Conservation (phyloP, 2,888 invertebrate species). For the Epirrita christyi region DNA sequence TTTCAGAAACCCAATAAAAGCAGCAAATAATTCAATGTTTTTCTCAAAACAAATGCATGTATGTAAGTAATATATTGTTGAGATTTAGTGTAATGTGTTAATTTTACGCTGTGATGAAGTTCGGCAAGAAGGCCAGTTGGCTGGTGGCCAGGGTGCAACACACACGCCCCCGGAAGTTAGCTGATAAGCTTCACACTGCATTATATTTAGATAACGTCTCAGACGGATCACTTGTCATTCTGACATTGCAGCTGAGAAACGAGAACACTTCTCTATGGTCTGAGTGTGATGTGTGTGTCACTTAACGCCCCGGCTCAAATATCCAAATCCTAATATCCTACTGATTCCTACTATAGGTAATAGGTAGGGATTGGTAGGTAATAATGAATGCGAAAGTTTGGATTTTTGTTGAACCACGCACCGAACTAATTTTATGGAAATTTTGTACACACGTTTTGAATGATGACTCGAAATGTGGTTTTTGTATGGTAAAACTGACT, state of each 20-base stretch:
- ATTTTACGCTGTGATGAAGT: conserved; percentile 57
- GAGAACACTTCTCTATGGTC: too few species aligned
- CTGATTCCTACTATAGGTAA: too few species aligned
- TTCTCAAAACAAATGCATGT: conserved; percentile 56
- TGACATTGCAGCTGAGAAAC: conserved; percentile 28
- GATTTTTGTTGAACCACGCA: too few species aligned
- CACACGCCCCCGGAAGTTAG: conserved; percentile 67
- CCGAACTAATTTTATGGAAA: too few species aligned
- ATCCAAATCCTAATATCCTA: too few species aligned
- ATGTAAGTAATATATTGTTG: conserved; percentile 50
- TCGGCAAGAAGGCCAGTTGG: conserved; percentile 70
- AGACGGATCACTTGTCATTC: conserved; percentile 36
- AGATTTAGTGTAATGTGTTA: conserved; percentile 60
- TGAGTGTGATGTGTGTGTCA: background rate
- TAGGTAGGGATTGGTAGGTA: too few species aligned
- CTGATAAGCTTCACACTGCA: conserved; percentile 50
- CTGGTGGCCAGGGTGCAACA: conserved; percentile 60
- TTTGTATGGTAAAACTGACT: too few species aligned
- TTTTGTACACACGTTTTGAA: too few species aligned
- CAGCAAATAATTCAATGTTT: conserved; percentile 48
- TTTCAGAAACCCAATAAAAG: conserved; percentile 39
- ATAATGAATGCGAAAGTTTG: too few species aligned
- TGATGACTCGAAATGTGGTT: too few species aligned
- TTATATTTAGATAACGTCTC: conserved; percentile 50
- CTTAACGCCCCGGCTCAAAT: background rate